phyloP scores from a whole-genome alignment of 1,140 invertebrate genomes.

The Paralvinella palmiformis region DNA sequence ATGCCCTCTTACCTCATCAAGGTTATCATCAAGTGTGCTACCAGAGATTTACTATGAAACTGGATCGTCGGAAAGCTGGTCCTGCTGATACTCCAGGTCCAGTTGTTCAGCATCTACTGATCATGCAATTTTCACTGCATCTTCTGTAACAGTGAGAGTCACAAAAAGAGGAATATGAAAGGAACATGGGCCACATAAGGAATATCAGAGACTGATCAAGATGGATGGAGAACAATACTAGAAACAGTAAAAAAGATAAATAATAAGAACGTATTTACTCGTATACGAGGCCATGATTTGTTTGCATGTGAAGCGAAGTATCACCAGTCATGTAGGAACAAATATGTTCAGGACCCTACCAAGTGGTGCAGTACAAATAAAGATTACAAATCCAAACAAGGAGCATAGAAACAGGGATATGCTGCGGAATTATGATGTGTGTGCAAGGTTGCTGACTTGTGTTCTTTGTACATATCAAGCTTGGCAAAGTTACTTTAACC shows the following conservation, averaged over 20 bases:
- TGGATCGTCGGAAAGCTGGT: too few relatives aligned
- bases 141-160: too few relatives aligned
- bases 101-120: too few relatives aligned
- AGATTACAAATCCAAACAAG: not conserved
- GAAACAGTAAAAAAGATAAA: not conserved
- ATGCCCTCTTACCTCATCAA: too few relatives aligned
- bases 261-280: not conserved
- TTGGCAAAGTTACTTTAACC: not conserved
- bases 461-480: not conserved
- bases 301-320: not conserved
- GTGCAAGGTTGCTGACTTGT: slow-evolving; percentile 7
- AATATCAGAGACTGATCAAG: not conserved
- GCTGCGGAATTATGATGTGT: not conserved
- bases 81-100: too few relatives aligned
- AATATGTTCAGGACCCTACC: not conserved
- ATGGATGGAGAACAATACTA: not conserved
- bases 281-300: not conserved
- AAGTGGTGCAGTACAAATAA: not conserved
- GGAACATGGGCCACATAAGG: not conserved
- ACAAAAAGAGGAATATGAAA: too few relatives aligned
- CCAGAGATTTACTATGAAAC: too few relatives aligned
- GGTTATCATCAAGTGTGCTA: too few relatives aligned
- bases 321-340: not conserved
- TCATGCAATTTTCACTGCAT: too few relatives aligned
- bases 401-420: not conserved